Evolutionary conservation across 1,140 invertebrate genomes (phyloP), one percentile per base, ranked within the genome.

Genomic region (Ceratosolen fusciceps): DNA sequence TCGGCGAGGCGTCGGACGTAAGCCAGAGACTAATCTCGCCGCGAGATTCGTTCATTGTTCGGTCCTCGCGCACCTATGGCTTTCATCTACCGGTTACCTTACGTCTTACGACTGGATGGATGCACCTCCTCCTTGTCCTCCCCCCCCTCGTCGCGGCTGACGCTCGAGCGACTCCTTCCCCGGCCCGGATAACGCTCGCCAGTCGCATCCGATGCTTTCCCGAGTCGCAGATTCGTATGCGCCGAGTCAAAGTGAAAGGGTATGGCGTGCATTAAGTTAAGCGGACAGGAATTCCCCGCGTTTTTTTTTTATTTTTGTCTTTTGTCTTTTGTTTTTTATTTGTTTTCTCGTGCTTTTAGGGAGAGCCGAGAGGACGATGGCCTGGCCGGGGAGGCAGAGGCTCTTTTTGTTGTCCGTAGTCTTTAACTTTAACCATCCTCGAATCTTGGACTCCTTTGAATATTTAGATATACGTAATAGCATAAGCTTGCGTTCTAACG

Each of bases 211-310:
- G 56, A 39, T 16, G 10, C n/a, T 4, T 24, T 52, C 31, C 54
- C 54, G 39, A 52, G 26, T 7, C 52, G 3, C 7, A 21, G 5
- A 26, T 39, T 37, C 37, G 7, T 39, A 39, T 52, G 39, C 49
- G 19, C 71, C 10, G 58, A 71, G 19, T 71, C 58, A 73, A 73
- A 52, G 43, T n/a, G 26, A 71, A 71, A 73, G 71, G 52, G 71
- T 73, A 37, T n/a, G 29, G 19, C 24, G 39, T 21, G 68, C 47
- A 54, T 71, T 54, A n/a, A 16, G 14, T 52, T 71, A 31, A 24
- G n/a, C 47, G 47, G 7, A 49, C 16, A 71, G 43, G 19, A 12
- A 16, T 1, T 24, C 34, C 26, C 49, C n/a, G n/a, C n/a, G n/a
- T 67, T 58, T 43, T 12, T 43, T 43, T 12, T 43, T 43, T 12